Evolutionary conservation across 1,140 invertebrate species (phyloP).

Genomic region (Berghia stephanieae): DNA sequence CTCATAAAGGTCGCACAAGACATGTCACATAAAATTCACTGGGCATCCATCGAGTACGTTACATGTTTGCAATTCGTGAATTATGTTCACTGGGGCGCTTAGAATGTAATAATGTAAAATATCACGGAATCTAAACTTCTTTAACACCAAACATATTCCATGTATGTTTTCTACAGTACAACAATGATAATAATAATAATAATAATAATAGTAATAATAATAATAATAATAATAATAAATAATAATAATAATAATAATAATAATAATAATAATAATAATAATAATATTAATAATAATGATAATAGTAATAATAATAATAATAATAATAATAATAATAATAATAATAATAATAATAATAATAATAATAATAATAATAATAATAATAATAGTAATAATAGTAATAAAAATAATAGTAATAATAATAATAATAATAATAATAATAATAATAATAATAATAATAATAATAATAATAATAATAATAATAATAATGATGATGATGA

Average conservation of each 20-base stretch:
- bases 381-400: not conserved
- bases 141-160: not conserved
- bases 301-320: not conserved
- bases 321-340: not conserved
- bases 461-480: not conserved
- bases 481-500: not conserved
- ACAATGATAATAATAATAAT: not conserved
- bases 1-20: no score
- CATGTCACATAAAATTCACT: no score
- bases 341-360: not conserved
- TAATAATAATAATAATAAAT: not conserved
- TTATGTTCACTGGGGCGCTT: not conserved
- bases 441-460: not conserved
- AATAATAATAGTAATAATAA: not conserved
- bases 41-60: no score
- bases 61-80: no score
- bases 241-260: not conserved
- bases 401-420: not conserved
- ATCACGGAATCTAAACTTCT: not conserved
- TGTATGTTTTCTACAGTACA: not conserved
- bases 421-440: constrained; percentile 5
- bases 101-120: not conserved
- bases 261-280: not conserved
- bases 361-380: not conserved
- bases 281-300: not conserved